phyloP scores from a whole-genome alignment of 2,888 invertebrate genomes.

The Piscicola geometra region DNA sequence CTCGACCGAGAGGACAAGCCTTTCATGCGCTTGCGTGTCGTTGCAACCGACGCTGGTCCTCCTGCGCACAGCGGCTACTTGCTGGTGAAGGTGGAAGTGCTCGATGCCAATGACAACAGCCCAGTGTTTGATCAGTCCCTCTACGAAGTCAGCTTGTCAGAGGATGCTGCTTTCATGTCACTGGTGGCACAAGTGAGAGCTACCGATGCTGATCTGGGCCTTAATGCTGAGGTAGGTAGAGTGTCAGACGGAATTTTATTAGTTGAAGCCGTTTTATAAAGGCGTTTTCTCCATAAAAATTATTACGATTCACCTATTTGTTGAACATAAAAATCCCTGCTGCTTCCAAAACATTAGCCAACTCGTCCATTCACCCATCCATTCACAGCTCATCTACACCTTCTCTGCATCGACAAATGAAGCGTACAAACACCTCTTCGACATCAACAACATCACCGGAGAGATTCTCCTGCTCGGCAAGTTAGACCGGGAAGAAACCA shows the following conservation, averaged over 20 bases:
- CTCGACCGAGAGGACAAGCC: constrained; percentile 46
- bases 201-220: neutral
- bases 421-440: constrained; percentile 33
- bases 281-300: too few species aligned
- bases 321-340: too few species aligned
- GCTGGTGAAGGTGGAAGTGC: constrained; percentile 33
- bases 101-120: constrained; percentile 37
- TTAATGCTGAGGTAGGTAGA: constrained; percentile 1
- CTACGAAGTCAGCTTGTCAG: constrained; percentile 35
- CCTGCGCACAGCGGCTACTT: constrained; percentile 32
- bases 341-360: too few species aligned
- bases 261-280: too few species aligned
- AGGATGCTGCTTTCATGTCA: constrained; percentile 21
- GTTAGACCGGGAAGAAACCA: constrained; percentile 38
- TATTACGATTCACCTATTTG: too few species aligned
- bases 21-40: constrained; percentile 32
- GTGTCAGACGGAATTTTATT: too few species aligned
- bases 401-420: constrained; percentile 26
- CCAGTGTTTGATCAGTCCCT: constrained; percentile 32
- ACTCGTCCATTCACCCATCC: too few species aligned
- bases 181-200: neutral
- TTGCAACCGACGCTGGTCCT: constrained; percentile 35
- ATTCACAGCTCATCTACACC: neutral
- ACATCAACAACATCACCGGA: constrained; percentile 38
- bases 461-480: constrained; percentile 31